Base-by-base conservation (phyloP, 1,140 invertebrate species). In the Calliphora vicina region DNA sequence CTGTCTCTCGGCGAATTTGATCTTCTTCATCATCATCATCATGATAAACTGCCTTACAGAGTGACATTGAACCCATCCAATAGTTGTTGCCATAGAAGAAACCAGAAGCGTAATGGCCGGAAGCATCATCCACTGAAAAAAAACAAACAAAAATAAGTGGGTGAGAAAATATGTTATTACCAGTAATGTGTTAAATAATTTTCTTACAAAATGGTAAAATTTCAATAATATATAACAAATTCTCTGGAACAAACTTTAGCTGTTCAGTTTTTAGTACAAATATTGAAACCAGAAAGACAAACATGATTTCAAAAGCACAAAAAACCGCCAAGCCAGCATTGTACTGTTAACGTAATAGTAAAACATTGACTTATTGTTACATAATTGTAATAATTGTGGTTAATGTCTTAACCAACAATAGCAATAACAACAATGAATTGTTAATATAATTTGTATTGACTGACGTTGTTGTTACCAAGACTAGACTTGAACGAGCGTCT, bases 61-160 rank as follows among this genome's bases (percentile, higher is more conserved):
- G 93, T 82, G 94, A 94, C 57, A 94, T 92, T 1, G 96, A 97
- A 84, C 95, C 95, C 43, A 93, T 93, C 93, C 95, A 96, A 91
- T 95, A 97, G 81, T 94, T 94, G 90, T 97, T 97, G 35, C 96
- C 96, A 94, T 95, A 96, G 90, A 95, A 95, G 92, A 95, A 96
- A 86, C 95, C 94, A 73, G 94, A 94, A 4, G 94, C 94, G 88
- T 95, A 96, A 84, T 94, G 93, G 15, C 95, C 95, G 86, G 94
- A 95, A 20, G 96, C 94, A 90, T 97, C 96, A 83, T 95, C 94
- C 93, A 95, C 96, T 96, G 91, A 1, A 91, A 92, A 25, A 74
- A 45, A 42, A 45, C 6, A 80, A 80, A 25, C 9, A 29, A 17
- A 29, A 10, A 71, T 42, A 9, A 17, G 42, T 67, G 42, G 27